These are phyloP conservation scores for Halcyon malimbica DNA, from an alignment of 2,113 vertebrate genomes.

Conservation along the genomic window DNA sequence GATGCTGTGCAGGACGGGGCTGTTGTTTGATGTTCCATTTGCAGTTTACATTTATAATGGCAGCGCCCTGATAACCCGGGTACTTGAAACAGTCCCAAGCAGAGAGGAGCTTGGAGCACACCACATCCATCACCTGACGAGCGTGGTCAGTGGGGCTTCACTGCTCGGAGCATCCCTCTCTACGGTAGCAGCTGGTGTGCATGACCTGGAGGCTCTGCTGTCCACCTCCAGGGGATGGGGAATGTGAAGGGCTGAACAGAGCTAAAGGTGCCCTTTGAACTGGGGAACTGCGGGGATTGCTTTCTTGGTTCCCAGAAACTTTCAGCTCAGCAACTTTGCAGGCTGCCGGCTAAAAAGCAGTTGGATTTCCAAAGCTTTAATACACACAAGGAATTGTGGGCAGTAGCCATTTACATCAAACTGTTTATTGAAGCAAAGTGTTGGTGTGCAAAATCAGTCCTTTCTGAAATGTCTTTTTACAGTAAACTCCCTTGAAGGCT, in stretches of 20 bases:
- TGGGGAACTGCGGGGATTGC: neutral
- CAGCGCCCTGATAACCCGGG: neutral
- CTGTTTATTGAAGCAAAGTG: neutral
- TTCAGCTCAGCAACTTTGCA: neutral
- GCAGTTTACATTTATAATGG: conserved; percentile 63
- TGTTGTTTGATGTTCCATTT: conserved; percentile 70
- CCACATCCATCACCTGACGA: conserved; percentile 36
- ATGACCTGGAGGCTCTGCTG: neutral
- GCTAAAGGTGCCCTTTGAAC: neutral
- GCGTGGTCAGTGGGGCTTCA: neutral
- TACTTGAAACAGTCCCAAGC: conserved; percentile 46
- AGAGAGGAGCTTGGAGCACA: conserved; percentile 27
- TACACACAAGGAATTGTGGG: neutral
- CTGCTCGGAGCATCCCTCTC: neutral
- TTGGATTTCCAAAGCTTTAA: neutral
- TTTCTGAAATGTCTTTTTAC: neutral
- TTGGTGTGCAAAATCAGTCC: neutral
- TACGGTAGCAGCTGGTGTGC: neutral
- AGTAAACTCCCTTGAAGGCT: neutral
- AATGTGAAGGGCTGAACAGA: neutral
- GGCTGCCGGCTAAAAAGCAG: neutral
- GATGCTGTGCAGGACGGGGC: conserved; percentile 45
- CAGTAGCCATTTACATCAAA: neutral
- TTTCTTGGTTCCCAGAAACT: neutral
- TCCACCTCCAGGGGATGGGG: neutral